phyloP scores from a whole-genome alignment of 2,797 vertebrate genomes.

The Hybognathus amarus region DNA sequence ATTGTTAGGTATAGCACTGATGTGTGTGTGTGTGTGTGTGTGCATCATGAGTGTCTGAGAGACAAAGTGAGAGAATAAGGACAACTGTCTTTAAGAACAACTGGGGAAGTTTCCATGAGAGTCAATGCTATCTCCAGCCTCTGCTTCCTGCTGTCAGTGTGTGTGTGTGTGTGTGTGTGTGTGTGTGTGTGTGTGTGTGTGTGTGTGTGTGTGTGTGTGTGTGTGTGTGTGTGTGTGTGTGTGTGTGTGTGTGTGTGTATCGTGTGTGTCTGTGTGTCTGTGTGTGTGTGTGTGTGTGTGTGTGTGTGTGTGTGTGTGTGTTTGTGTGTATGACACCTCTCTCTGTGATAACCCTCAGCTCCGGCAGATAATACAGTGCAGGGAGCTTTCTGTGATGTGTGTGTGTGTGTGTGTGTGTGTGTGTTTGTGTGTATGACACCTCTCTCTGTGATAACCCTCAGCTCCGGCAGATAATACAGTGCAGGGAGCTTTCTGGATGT shows the following conservation, averaged over 20 bases:
- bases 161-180: conserved; percentile 13
- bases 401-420: too few species aligned
- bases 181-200: too few species aligned
- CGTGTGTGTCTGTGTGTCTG: too few species aligned
- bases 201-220: conserved; percentile 17
- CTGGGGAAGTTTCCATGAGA: neutral
- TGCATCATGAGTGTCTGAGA: neutral
- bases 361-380: neutral
- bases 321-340: conserved; percentile 24
- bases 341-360: neutral
- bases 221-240: conserved; percentile 18
- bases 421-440: neutral
- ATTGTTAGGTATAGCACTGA: too few species aligned
- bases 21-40: too few species aligned
- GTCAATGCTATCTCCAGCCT: conserved; percentile 8
- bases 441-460: neutral
- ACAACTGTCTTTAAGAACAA: neutral
- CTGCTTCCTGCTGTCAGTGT: neutral
- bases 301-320: conserved; percentile 14
- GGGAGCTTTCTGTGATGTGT: neutral
- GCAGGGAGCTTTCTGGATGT: neutral
- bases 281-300: conserved; percentile 8
- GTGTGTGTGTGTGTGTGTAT: conserved; percentile 7
- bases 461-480: neutral
- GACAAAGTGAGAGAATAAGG: neutral